Evolutionary conservation across 1,140 invertebrate species (phyloP).

Genomic region (Aphelenchoides fujianensis): DNA sequence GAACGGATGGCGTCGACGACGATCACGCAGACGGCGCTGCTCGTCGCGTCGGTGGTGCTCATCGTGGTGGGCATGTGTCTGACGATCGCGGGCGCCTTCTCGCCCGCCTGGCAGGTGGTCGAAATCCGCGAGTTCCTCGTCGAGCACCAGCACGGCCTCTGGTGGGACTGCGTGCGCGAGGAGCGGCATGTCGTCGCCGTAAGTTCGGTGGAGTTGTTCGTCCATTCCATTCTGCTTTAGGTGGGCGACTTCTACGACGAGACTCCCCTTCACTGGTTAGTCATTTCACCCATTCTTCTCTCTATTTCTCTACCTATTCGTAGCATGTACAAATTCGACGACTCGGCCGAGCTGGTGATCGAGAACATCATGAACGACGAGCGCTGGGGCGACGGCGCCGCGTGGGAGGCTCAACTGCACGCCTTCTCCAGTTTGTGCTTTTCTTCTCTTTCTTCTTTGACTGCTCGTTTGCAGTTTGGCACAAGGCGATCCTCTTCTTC

Average conservation of each 20-base stretch:
- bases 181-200: slow-evolving; percentile 52
- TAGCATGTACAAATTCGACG: no score
- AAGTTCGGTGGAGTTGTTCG: no score
- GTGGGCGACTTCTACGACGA: slow-evolving; percentile 62
- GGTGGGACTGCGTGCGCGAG: slow-evolving; percentile 61
- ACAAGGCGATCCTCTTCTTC: slow-evolving; percentile 59
- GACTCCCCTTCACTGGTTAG: slow-evolving; percentile 59
- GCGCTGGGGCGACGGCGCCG: slow-evolving; percentile 48
- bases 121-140: slow-evolving; percentile 61
- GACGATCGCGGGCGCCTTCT: slow-evolving; percentile 55
- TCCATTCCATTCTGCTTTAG: no score
- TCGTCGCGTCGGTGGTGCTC: slow-evolving; percentile 51
- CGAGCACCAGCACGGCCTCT: slow-evolving; percentile 61
- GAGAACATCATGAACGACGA: slow-evolving; percentile 59
- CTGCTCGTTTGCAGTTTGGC: slow-evolving; percentile 50
- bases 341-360: slow-evolving; percentile 59
- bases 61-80: slow-evolving; percentile 50
- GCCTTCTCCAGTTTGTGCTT: slow-evolving; percentile 50
- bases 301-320: no score
- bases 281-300: no score
- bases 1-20: slow-evolving; percentile 37
- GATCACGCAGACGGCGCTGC: slow-evolving; percentile 44
- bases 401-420: slow-evolving; percentile 58
- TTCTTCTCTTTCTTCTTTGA: neutral
- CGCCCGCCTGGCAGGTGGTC: slow-evolving; percentile 59